A percentile compares a stretch with the other conserved stretches of the same genome.
Conservation (phyloP, 2,797 vertebrate species). For the Calcarius lapponicus region DNA sequence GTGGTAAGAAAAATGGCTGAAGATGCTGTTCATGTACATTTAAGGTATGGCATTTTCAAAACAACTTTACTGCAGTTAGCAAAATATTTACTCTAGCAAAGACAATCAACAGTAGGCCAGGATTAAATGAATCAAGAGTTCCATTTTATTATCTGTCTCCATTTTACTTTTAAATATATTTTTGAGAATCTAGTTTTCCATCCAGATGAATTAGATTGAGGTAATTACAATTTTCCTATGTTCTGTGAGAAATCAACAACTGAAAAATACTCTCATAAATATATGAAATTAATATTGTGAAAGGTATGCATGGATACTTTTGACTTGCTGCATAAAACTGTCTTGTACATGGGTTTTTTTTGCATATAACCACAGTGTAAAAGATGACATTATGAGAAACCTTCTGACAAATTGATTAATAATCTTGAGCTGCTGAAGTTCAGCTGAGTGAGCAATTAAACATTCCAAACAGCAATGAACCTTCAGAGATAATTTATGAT, state of each 20-base stretch:
- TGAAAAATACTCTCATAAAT: slow-evolving; percentile 8
- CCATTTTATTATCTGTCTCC: neutral
- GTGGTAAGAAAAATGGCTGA: neutral
- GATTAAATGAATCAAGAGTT: neutral
- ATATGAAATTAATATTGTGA: slow-evolving; percentile 4
- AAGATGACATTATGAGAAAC: slow-evolving; percentile 72
- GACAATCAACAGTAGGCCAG: neutral
- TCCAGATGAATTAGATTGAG: neutral
- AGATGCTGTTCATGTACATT: neutral
- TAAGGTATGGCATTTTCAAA: neutral
- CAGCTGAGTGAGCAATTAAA: slow-evolving; percentile 84
- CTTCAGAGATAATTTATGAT: slow-evolving; percentile 85
- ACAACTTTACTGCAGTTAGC: neutral
- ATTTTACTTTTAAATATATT: neutral
- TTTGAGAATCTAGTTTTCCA: neutral
- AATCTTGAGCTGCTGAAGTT: slow-evolving; percentile 73
- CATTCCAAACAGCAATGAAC: slow-evolving; percentile 81
- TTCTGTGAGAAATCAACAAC: neutral
- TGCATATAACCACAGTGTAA: slow-evolving; percentile 30
- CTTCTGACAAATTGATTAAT: slow-evolving; percentile 78
- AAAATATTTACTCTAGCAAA: neutral
- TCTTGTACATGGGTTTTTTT: slow-evolving; percentile 47
- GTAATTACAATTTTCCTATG: neutral
- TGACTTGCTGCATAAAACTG: slow-evolving; percentile 41
- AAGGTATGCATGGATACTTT: slow-evolving; percentile 34